Evolutionary conservation across 2,888 invertebrate genomes (phyloP), one percentile per base, ranked within the genome.

Genomic region (Phyto melanocephala): DNA sequence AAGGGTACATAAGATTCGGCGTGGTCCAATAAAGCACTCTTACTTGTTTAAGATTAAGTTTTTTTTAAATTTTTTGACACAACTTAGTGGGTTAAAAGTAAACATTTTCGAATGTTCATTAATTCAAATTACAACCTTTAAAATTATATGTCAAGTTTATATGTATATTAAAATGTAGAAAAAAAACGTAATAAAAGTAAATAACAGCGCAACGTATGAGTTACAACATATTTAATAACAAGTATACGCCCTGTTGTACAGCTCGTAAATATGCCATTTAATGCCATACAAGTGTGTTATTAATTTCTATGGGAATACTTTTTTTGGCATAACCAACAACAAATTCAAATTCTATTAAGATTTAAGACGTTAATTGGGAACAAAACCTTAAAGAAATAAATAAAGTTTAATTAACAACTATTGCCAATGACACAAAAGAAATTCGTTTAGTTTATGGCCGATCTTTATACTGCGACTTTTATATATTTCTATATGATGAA

Each of bases 381-480:
- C 28, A 37, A 58, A 20, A 17, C 17, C 8, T 20, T 47, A 7
- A n/a, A 58, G 11, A 58, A 58, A 52, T n/a, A 35, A 20, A 37
- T 35, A 33, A 28, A 28, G 17, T 45, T 24, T 40, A 50, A 50
- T 40, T 40, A 28, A 28, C 4, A 28, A 28, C 28, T 28, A 6
- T 6, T 62, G n/a, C 72, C 24, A 28, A 28, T 28, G 6, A 40
- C 24, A n/a, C 6, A 58, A 54, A 33, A 40, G 28, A 63, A 63
- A 15, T 42, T n/a, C 1, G 40, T n/a, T 56, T 11, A 47, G 65
- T 74, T 65, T 47, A 65, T 17, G 17, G 11, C 6, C 47, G 13
- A 47, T 33, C 15, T 22, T 37, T 37, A 85, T 72, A 80, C 13
- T 17, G 56, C n/a, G 10, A 4, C 7, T 24, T 75, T 65, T 47